phyloP scores from a whole-genome alignment of 1,140 invertebrate genomes.

The Ylistrum balloti region DNA sequence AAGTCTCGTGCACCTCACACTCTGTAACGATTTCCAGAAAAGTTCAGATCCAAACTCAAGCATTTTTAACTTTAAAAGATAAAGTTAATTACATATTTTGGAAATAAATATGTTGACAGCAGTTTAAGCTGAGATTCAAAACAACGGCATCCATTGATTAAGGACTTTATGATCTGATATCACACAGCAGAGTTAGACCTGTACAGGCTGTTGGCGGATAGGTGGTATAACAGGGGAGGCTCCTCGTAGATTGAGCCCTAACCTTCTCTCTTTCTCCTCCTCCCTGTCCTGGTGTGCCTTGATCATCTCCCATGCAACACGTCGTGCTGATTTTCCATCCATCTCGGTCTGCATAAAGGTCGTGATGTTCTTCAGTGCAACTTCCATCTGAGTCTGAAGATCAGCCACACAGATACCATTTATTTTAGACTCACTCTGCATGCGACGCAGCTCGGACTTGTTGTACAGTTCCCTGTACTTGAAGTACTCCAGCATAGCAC shows the following conservation, averaged over 20 bases:
- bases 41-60: background rate
- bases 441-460: constrained; percentile 69
- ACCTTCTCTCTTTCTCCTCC: constrained; percentile 12
- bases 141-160: no score
- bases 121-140: no score
- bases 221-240: constrained; percentile 49
- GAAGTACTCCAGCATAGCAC: constrained; percentile 73
- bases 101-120: no score
- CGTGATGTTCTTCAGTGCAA: constrained; percentile 72
- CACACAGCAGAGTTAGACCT: background rate
- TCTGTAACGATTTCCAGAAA: background rate
- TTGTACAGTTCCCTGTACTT: constrained; percentile 77
- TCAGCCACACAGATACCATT: constrained; percentile 70
- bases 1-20: background rate
- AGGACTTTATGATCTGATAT: no score
- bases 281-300: constrained; percentile 45
- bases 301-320: constrained; percentile 64
- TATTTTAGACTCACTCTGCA: constrained; percentile 69
- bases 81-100: no score
- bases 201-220: constrained; percentile 41
- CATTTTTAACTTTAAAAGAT: no score
- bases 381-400: constrained; percentile 75
- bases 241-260: background rate
- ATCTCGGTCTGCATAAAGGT: constrained; percentile 71
- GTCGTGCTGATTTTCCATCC: constrained; percentile 66